phyloP scores from a whole-genome alignment of 2,797 vertebrate genomes.

The Sciurus carolinensis region DNA sequence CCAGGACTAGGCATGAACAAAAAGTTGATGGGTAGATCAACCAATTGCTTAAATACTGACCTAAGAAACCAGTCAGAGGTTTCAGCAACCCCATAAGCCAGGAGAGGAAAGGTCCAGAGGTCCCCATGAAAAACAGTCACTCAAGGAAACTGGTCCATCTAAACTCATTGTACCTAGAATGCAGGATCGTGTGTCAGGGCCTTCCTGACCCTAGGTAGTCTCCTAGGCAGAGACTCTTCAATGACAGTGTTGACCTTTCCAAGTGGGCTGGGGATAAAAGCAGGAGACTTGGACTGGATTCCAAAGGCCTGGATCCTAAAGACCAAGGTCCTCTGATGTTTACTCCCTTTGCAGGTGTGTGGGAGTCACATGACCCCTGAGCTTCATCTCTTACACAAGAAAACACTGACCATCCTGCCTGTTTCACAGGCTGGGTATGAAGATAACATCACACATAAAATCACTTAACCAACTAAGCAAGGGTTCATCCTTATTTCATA shows the following conservation, averaged over 20 bases:
- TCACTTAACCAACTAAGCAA: not conserved
- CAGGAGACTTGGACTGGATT: not conserved
- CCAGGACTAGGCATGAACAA: not conserved
- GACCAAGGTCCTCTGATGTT: not conserved
- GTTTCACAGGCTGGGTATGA: not conserved
- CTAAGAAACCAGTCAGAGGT: not conserved
- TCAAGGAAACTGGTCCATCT: not conserved
- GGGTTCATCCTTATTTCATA: not conserved
- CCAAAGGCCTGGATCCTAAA: not conserved
- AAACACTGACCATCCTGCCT: not conserved
- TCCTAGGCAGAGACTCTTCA: not conserved
- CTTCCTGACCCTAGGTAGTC: not conserved
- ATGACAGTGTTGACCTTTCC: not conserved
- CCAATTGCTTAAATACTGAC: conserved; percentile 31
- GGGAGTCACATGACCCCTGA: conserved; percentile 33
- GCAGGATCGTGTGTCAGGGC: not conserved
- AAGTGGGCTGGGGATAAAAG: not conserved
- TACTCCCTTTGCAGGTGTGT: not conserved
- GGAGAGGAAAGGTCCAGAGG: not conserved
- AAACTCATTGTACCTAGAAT: not conserved
- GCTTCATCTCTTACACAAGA: not conserved
- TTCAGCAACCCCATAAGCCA: not conserved
- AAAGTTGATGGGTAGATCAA: not conserved
- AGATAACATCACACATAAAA: not conserved
- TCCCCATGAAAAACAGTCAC: not conserved